phyloP scores from a whole-genome alignment of 92 coral and sea anemone genomes.

The Nematostella vectensis region DNA sequence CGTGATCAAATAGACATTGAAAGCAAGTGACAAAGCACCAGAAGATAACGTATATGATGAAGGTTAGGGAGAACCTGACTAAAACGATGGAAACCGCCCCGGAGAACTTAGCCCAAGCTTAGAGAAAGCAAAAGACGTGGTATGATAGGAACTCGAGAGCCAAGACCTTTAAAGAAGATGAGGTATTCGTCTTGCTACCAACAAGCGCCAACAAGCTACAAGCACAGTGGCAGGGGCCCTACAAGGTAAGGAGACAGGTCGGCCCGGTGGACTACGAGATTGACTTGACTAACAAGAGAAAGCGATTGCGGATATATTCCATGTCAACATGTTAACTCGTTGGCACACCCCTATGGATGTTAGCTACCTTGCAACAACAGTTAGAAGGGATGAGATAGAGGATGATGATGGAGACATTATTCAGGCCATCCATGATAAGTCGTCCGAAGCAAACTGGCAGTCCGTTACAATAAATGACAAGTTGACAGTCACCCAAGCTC shows the following conservation, averaged over 20 bases:
- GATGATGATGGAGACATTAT: slow-evolving; percentile 15
- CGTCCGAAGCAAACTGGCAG: too few relatives aligned
- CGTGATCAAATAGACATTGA: slow-evolving; percentile 39
- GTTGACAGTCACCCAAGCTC: slow-evolving; percentile 8
- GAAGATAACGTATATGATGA: slow-evolving; percentile 6
- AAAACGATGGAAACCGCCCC: slow-evolving; percentile 3
- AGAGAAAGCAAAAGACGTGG: slow-evolving; percentile 17
- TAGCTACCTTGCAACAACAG: slow-evolving; percentile 5
- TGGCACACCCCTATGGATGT: too few relatives aligned
- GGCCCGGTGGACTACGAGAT: slow-evolving; percentile 29
- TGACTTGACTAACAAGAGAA: slow-evolving; percentile 6
- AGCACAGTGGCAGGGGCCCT: slow-evolving; percentile 37
- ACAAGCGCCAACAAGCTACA: slow-evolving; percentile 13
- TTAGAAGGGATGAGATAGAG: slow-evolving; percentile 4
- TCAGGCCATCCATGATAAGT: too few relatives aligned
- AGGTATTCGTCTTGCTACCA: slow-evolving; percentile 23
- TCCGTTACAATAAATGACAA: slow-evolving; percentile 6
- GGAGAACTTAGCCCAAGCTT: slow-evolving; percentile 7
- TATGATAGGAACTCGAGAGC: slow-evolving; percentile 24
- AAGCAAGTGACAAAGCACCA: neutral
- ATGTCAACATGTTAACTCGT: slow-evolving; percentile 32
- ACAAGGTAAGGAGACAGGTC: slow-evolving; percentile 12
- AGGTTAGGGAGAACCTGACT: slow-evolving; percentile 5
- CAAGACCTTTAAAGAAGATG: slow-evolving; percentile 15
- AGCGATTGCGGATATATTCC: slow-evolving; percentile 9